These are phyloP conservation scores for Eutrigla gurnardus DNA, from an alignment of 2,797 vertebrate genomes.

Conservation along the genomic window DNA sequence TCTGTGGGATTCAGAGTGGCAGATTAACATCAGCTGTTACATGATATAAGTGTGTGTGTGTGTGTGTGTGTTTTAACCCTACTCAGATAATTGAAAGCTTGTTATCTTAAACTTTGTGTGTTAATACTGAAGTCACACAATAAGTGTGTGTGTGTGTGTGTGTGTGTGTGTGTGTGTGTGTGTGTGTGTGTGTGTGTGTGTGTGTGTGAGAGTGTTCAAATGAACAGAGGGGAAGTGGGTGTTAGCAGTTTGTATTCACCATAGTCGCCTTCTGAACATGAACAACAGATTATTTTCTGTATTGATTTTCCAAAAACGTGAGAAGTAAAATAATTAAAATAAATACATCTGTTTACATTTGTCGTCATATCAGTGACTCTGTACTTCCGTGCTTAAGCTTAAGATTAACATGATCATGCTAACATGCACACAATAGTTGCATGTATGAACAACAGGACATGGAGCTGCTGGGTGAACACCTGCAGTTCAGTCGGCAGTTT, in stretches of 20 bases:
- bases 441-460: too few relatives aligned
- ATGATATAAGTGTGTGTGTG: neutral
- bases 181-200: conserved; percentile 11
- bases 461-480: too few relatives aligned
- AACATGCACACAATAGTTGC: too few relatives aligned
- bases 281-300: neutral
- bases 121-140: conserved; percentile 5
- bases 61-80: conserved; percentile 1
- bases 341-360: neutral
- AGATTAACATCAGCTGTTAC: conserved; percentile 41
- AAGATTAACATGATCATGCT: too few relatives aligned
- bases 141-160: too few relatives aligned
- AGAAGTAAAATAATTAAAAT: neutral
- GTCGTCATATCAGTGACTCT: too few relatives aligned
- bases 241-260: neutral
- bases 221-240: neutral
- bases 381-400: too few relatives aligned
- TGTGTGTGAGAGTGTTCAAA: neutral
- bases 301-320: neutral
- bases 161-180: conserved; percentile 19
- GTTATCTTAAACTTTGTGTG: conserved; percentile 44
- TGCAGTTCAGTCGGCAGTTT: too few relatives aligned
- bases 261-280: neutral
- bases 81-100: conserved; percentile 45
- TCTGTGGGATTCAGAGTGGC: conserved; percentile 27